Evolutionary conservation across 2,797 vertebrate species (phyloP).

Genomic region (Ctenosaura bakeri): DNA sequence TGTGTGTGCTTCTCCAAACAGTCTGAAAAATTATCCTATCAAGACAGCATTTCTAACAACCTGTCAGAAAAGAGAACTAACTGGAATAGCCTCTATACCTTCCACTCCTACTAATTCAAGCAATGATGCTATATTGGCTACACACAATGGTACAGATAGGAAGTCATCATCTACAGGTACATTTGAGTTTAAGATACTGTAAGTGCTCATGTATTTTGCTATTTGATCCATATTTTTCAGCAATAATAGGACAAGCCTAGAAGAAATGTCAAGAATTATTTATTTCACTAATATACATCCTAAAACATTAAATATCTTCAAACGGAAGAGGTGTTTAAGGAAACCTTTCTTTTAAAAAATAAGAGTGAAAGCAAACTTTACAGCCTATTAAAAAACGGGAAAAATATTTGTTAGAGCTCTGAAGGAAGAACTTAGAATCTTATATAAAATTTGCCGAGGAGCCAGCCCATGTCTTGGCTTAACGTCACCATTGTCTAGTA

Average conservation of each 20-base stretch:
- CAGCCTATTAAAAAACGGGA: not conserved
- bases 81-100: constrained; percentile 29
- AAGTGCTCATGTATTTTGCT: not conserved
- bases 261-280: not conserved
- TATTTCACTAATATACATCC: not conserved
- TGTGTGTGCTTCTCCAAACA: constrained; percentile 68
- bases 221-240: not conserved
- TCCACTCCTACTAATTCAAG: constrained; percentile 39
- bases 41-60: constrained; percentile 64
- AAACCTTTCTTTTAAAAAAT: not conserved
- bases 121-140: constrained; percentile 35
- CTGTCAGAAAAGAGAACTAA: constrained; percentile 58
- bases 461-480: not conserved
- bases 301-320: not conserved
- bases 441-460: not conserved
- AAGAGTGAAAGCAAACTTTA: not conserved
- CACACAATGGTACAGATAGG: constrained; percentile 63
- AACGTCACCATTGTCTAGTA: not conserved
- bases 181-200: constrained; percentile 23
- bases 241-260: not conserved
- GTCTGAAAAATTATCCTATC: constrained; percentile 58
- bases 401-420: not conserved
- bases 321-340: not conserved
- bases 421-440: not conserved
- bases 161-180: constrained; percentile 69